phyloP scores from a whole-genome alignment of 2,888 invertebrate species.

The Lithosia quadra region DNA sequence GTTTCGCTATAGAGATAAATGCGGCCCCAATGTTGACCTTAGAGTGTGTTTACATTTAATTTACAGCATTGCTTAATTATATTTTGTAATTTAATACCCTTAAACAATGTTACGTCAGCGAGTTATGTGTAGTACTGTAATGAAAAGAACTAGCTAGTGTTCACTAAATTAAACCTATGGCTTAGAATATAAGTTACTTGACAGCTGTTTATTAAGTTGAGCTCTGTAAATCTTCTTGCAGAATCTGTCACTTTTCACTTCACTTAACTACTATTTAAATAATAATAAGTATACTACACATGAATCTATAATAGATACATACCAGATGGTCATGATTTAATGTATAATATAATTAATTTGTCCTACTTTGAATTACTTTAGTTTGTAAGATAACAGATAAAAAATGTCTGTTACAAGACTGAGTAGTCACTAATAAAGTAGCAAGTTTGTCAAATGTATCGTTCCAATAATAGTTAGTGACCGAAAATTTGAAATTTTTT shows the following conservation, averaged over 20 bases:
- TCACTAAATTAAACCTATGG: conserved; percentile 16
- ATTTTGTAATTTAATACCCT: conserved; percentile 33
- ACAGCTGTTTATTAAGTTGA: conserved; percentile 1
- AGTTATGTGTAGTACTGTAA: conserved; percentile 19
- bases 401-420: too few species aligned
- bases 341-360: neutral
- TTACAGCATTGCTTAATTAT: conserved; percentile 47
- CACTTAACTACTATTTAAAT: neutral
- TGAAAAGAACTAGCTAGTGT: conserved; percentile 20
- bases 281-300: too few species aligned
- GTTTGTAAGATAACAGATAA: neutral
- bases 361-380: neutral
- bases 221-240: neutral
- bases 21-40: conserved; percentile 58
- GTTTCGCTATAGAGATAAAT: conserved; percentile 63
- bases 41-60: conserved; percentile 49
- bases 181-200: conserved; percentile 1
- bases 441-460: too few species aligned
- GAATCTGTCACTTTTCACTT: neutral
- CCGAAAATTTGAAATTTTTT: neutral
- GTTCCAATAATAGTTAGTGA: too few species aligned
- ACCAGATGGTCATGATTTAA: neutral
- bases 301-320: too few species aligned
- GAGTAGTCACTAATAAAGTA: too few species aligned
- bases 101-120: conserved; percentile 17